phyloP scores from a whole-genome alignment of 2,797 vertebrate species.

The Hemibagrus guttatus region DNA sequence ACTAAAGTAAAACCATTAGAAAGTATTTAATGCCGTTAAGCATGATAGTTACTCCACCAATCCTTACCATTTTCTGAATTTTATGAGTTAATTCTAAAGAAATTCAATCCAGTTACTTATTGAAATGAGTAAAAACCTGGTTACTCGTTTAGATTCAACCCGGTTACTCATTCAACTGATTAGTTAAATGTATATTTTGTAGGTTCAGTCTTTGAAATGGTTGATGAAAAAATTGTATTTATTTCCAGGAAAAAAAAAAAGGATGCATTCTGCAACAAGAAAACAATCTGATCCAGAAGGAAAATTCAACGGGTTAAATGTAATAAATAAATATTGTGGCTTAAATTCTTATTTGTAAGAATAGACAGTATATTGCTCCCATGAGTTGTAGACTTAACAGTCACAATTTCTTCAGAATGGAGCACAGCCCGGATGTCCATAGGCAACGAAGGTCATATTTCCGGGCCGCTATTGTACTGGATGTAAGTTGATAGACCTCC shows the following conservation, averaged over 20 bases:
- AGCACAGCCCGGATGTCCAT: not conserved
- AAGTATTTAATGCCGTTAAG: not conserved
- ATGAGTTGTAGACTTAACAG: not conserved
- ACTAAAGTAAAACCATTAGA: not conserved
- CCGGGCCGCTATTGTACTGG: constrained; percentile 34
- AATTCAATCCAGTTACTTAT: not conserved
- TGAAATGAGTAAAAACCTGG: not conserved
- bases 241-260: not conserved
- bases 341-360: no score
- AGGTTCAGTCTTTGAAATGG: not conserved
- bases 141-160: no score
- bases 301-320: not conserved
- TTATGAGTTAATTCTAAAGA: not conserved
- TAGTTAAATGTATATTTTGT: not conserved
- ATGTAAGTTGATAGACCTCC: constrained; percentile 48
- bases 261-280: not conserved
- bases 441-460: constrained; percentile 39
- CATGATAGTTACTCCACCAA: not conserved
- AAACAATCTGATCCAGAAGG: not conserved
- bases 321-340: no score
- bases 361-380: not conserved
- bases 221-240: not conserved
- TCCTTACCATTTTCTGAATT: not conserved
- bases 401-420: not conserved
- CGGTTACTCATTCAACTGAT: not conserved